Evolutionary conservation across 2,888 invertebrate genomes (phyloP), one percentile per base, ranked within the genome.

Genomic region (Pristionchus maxplancki): DNA sequence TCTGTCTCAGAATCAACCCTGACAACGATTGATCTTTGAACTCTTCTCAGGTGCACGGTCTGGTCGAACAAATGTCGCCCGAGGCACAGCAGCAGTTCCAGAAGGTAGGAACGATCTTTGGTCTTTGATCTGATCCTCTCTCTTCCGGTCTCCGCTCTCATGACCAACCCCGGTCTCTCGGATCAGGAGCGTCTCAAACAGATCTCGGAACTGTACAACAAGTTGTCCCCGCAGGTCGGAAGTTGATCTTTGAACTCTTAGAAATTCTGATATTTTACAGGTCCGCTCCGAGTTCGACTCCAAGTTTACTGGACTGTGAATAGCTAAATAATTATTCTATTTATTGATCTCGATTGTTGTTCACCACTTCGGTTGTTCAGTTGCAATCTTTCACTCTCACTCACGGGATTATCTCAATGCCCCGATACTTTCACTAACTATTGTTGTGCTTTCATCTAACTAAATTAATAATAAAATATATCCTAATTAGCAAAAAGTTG

Each of bases 61-160:
- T 90, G 17, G 92, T 92, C n/a, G 89, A 90, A 40, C 50, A 83
- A 71, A 91, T 92, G 91, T 89, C 88, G 40, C 89, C 89, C 44
- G 91, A 91, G 88, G 92, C 92, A 0, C 90, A 90, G 48, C 90
- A 90, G 62, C 90, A 91, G 85, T 92, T 92, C 88, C 92, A 91
- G 89, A 89, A 90, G 89, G 91, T 91, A 0, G 24, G n/a, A 34
- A 1, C 40, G n/a, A 37, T 44, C 37, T 48, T 37, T 71, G 28
- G 34, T 48, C 28, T 37, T 37, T 87, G 15, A 67, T 34, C 71
- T 87, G 71, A 78, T 34, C 74, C 11, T 44, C 44, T 44, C 44
- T 83, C 53, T 53, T 53, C 81, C 89, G 89, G 92, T 92, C 40
- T 91, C 91, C 34, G 90, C 90, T 13, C 88, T 92, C 67, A 92